These are phyloP conservation scores for Drosophila saltans DNA, from an alignment of 1,140 invertebrate species.

Conservation along the genomic window DNA sequence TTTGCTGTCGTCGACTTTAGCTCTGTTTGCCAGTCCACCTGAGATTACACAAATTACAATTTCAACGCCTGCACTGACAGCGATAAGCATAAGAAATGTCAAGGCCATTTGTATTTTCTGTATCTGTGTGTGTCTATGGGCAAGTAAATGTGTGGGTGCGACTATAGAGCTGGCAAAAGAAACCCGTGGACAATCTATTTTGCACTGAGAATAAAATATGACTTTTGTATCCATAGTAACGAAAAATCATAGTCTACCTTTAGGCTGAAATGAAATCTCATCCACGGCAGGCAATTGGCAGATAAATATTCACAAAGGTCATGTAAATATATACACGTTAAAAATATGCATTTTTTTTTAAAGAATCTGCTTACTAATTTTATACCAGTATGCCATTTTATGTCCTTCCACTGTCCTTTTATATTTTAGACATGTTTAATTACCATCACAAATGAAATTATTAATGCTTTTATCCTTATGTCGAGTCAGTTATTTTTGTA, in stretches of 20 bases:
- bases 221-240: not conserved
- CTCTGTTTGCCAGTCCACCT: slow-evolving; percentile 54
- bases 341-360: too few species aligned
- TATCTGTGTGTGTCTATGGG: slow-evolving; percentile 17
- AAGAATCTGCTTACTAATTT: too few species aligned
- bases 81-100: slow-evolving; percentile 81
- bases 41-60: slow-evolving; percentile 82
- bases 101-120: slow-evolving; percentile 68
- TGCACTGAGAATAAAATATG: not conserved
- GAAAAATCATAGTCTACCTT: not conserved
- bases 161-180: slow-evolving; percentile 4
- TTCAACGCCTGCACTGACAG: slow-evolving; percentile 77
- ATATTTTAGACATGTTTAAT: too few species aligned
- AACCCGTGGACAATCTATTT: slow-evolving; percentile 23
- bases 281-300: too few species aligned
- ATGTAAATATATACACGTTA: too few species aligned
- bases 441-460: too few species aligned
- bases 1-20: slow-evolving; percentile 19
- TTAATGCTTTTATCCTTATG: too few species aligned
- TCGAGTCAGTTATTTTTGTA: too few species aligned
- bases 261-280: not conserved
- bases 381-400: too few species aligned
- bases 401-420: too few species aligned
- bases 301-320: too few species aligned
- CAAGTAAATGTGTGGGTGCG: slow-evolving; percentile 16